Percentiles rank a stretch among this genome's conserved stretches.
Conservation (phyloP, 2,888 invertebrate genomes). For the Lymantria monacha region DNA sequence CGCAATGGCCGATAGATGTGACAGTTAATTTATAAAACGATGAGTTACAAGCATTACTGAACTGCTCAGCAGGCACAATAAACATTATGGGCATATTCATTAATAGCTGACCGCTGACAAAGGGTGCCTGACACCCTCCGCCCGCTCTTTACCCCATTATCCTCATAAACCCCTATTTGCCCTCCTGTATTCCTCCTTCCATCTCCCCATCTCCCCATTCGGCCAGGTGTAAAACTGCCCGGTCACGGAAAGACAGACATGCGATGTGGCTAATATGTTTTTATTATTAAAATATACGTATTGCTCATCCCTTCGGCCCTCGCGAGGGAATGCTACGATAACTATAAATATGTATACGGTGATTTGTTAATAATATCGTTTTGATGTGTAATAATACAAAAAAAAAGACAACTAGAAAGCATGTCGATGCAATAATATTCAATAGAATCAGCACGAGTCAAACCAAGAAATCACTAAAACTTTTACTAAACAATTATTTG, state of each 20-base stretch:
- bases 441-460: too few relatives aligned
- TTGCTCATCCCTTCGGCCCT: conserved; percentile 59
- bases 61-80: conserved; percentile 74
- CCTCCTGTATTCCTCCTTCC: conserved; percentile 47
- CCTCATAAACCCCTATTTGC: conserved; percentile 49
- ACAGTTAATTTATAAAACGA: conserved; percentile 69
- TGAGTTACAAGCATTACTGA: conserved; percentile 65
- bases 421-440: too few relatives aligned
- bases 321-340: conserved; percentile 51
- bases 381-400: not conserved
- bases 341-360: conserved; percentile 75
- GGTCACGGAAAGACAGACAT: conserved; percentile 80
- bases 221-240: conserved; percentile 80
- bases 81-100: conserved; percentile 77
- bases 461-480: too few relatives aligned
- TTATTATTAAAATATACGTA: conserved; percentile 75
- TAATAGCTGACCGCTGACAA: conserved; percentile 78
- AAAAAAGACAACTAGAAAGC: too few relatives aligned
- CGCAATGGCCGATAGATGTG: conserved; percentile 34
- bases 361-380: conserved; percentile 64
- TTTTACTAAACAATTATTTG: too few relatives aligned
- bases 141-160: conserved; percentile 55
- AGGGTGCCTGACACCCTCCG: conserved; percentile 62
- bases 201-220: conserved; percentile 52
- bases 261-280: conserved; percentile 81